A percentile compares a stretch with the other conserved stretches of the same genome.
phyloP scores from a whole-genome alignment of 1,140 invertebrate species.

The Drosophila insularis region DNA sequence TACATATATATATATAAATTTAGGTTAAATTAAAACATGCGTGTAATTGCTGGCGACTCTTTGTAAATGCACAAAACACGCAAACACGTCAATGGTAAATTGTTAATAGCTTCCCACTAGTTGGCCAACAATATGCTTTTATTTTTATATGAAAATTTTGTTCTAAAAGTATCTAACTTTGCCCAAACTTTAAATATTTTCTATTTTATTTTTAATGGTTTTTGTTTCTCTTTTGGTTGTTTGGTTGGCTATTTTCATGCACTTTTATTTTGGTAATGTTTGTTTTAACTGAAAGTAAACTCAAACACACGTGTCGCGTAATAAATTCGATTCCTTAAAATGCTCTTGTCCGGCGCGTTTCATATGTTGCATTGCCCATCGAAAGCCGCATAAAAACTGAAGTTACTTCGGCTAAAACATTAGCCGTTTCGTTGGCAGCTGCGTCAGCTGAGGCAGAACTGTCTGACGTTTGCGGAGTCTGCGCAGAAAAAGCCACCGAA shows the following conservation, averaged over 20 bases:
- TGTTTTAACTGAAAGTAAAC: constrained; percentile 7
- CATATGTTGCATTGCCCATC: constrained; percentile 38
- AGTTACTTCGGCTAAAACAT: constrained; percentile 22
- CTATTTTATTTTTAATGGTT: not conserved
- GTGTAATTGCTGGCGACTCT: constrained; percentile 8
- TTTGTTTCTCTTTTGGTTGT: not conserved
- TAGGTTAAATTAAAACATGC: constrained; percentile 3
- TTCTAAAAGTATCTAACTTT: not conserved
- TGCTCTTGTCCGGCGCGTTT: constrained; percentile 4
- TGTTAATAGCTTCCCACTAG: not conserved
- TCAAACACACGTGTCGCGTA: constrained; percentile 34
- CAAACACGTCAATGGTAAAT: constrained; percentile 4
- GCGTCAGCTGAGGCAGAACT: constrained; percentile 28
- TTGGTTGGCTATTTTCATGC: constrained; percentile 7
- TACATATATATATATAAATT: not conserved
- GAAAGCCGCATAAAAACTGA: constrained; percentile 68
- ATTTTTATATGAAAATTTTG: not conserved
- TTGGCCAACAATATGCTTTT: not conserved
- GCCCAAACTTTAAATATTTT: not conserved
- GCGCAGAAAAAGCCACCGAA: constrained; percentile 40
- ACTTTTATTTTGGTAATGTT: constrained; percentile 12
- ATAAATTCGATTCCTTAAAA: not conserved
- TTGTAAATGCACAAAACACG: constrained; percentile 4
- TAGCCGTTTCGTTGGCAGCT: not conserved
- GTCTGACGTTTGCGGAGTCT: constrained; percentile 56